Conservation (phyloP, 2,797 vertebrate species). For the Labroides dimidiatus region DNA sequence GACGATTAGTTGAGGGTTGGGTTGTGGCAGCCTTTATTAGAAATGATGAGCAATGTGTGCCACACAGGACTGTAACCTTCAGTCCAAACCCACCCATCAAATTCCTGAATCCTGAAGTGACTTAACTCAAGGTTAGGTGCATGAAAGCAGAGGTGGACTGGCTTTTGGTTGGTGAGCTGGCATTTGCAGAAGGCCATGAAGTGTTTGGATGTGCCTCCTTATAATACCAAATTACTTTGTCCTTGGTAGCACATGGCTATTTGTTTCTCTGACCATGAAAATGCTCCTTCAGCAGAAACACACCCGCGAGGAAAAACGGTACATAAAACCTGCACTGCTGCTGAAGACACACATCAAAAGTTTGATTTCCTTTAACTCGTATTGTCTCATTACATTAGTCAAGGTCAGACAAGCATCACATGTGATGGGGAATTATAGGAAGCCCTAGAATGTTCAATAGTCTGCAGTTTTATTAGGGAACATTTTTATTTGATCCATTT, state of each 20-base stretch:
- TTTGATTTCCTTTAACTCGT: conserved; percentile 36
- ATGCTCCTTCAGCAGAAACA: conserved; percentile 56
- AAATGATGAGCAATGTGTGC: conserved; percentile 46
- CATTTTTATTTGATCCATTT: not conserved
- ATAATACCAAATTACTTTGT: conserved; percentile 42
- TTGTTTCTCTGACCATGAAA: conserved; percentile 59
- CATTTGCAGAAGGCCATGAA: conserved; percentile 34
- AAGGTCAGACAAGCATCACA: not conserved
- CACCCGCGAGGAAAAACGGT: conserved; percentile 15
- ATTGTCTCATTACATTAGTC: conserved; percentile 28
- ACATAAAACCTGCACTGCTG: conserved; percentile 18
- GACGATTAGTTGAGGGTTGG: conserved; percentile 48
- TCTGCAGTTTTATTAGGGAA: not conserved
- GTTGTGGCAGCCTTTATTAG: conserved; percentile 50
- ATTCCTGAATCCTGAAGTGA: conserved; percentile 42
- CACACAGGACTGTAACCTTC: conserved; percentile 40
- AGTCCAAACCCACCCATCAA: conserved; percentile 41
- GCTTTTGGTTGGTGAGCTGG: conserved; percentile 33
- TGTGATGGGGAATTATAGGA: not conserved
- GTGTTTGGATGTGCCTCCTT: conserved; percentile 27
- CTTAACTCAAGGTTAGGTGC: conserved; percentile 16
- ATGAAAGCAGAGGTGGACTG: conserved; percentile 12
- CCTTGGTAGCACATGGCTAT: conserved; percentile 41
- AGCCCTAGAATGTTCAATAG: conserved; percentile 5
- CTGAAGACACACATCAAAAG: conserved; percentile 12